Evolutionary conservation across 2,113 vertebrate species (phyloP), one percentile per base, ranked within the genome.

Genomic region (Panthera tigris): DNA sequence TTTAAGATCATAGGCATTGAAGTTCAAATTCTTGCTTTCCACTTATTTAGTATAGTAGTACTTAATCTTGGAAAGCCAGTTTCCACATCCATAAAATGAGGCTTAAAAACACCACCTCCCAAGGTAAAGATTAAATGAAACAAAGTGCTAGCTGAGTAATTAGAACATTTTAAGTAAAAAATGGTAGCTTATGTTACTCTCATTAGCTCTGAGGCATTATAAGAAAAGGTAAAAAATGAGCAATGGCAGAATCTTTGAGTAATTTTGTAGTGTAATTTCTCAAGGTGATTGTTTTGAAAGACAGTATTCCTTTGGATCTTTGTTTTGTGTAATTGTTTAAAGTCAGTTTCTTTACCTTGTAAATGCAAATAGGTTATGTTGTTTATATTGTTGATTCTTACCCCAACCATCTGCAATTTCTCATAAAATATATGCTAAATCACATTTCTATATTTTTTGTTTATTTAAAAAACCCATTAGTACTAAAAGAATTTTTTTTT

Each of bases 251-350:
- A n/a, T 88, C 39, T 90, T 39, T 81, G 74, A 97, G 23, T 95
- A 71, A 90, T 85, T 91, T 93, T 79, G 27, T 66, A 94, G 65
- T 73, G 3, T 65, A 57, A 78, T 96, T 94, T 97, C 41, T 96
- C 63, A 89, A 78, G 74, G 69, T 96, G 50, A 79, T 93, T 93
- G 92, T 96, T 94, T 78, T 95, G 74, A 95, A 96, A 79, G 69
- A 69, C 78, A 95, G 1, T 41, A 14, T 96, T 95, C 31, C 15
- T 74, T 96, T 94, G 83, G 25, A 36, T 96, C 45, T 95, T 0
- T 92, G 16, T 36, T 96, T n/a, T 95, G 15, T 94, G 31, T 21
- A 63, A 10, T 84, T 96, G 45, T 90, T 95, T 87, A 88, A 87
- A 41, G 39, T 52, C 41, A 33, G 10, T 73, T 33, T 73, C 81